Evolutionary conservation across 2,113 vertebrate genomes (phyloP), one percentile per base, ranked within the genome.

Genomic region (Zosterops japonicus): DNA sequence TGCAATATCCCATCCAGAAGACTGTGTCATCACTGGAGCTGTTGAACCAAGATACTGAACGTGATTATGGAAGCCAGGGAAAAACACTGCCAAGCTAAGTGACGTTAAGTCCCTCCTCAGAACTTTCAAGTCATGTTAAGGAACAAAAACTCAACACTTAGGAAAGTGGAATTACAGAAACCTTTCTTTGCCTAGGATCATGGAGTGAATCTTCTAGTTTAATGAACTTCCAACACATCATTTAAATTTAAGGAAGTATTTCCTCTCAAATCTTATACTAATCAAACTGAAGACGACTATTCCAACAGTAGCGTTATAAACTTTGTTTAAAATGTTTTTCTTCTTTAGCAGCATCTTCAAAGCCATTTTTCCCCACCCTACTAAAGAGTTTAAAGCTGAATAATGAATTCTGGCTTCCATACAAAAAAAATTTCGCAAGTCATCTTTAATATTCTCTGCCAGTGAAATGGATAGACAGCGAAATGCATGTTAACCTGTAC

Each of bases 71-170:
- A 47, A 47, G 18, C 46, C 46, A 60, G 41, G n/a, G 56, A 74
- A 79, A 89, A 69, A 4, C 18, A 52, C 0, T 39, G 18, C 4
- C 55, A 80, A 88, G 21, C 25, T 39, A 72, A 47, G 21, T 21
- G 16, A 77, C 10, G 0, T 0, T 0, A 35, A 50, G 8, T 24
- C 21, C 19, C 44, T 42, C 65, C 31, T n/a, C 6, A 44, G 33
- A 83, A 56, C 21, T 25, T 44, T 59, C 25, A 72, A 76, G 55
- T 31, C 25, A 56, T 0, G 2, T 25, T 47, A 55, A 39, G 33
- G 9, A 78, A 67, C 13, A 69, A 77, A 64, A n/a, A 87, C 7
- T 60, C 28, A 65, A 36, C 23, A 57, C 11, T 12, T 23, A 55
- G n/a, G 6, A 79, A 92, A 35, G 20, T 4, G 9, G 47, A 89